These are phyloP conservation scores for Kradibia gibbosae DNA, from an alignment of 1,140 invertebrate genomes.

Conservation along the genomic window DNA sequence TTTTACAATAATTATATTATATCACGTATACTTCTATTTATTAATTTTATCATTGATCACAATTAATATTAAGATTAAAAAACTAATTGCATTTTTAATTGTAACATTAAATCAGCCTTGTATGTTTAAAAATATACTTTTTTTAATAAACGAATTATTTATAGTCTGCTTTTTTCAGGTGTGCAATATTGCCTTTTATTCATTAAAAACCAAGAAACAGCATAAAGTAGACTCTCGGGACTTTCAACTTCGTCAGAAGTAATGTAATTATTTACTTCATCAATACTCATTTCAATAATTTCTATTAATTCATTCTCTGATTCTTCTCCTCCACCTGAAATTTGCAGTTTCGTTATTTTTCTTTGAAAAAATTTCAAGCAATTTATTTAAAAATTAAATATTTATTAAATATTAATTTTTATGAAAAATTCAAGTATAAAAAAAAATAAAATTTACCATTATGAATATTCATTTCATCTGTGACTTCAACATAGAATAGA, in stretches of 20 bases:
- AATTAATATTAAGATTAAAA: background rate
- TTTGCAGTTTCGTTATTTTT: slow-evolving; percentile 5
- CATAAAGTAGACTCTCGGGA: slow-evolving; percentile 87
- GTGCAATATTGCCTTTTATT: slow-evolving; percentile 74
- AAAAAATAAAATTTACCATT: slow-evolving; percentile 72
- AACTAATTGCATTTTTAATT: background rate
- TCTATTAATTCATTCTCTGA: slow-evolving; percentile 94
- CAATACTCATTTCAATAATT: slow-evolving; percentile 87
- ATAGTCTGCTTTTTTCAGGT: background rate
- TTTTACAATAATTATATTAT: background rate
- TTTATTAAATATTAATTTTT: background rate
- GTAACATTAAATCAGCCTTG: background rate
- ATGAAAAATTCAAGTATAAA: background rate
- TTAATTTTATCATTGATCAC: background rate
- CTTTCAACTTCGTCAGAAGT: slow-evolving; percentile 79
- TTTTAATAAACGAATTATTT: background rate
- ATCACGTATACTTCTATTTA: too few species aligned
- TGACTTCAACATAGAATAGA: slow-evolving; percentile 93
- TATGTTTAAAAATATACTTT: background rate
- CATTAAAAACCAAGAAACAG: slow-evolving; percentile 87
- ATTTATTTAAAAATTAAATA: slow-evolving; percentile 31
- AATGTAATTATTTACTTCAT: slow-evolving; percentile 81
- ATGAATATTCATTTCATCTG: slow-evolving; percentile 86
- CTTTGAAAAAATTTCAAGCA: background rate
- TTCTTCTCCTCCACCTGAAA: slow-evolving; percentile 82